phyloP scores from a whole-genome alignment of 2,888 invertebrate species.

The Ochropacha duplaris region DNA sequence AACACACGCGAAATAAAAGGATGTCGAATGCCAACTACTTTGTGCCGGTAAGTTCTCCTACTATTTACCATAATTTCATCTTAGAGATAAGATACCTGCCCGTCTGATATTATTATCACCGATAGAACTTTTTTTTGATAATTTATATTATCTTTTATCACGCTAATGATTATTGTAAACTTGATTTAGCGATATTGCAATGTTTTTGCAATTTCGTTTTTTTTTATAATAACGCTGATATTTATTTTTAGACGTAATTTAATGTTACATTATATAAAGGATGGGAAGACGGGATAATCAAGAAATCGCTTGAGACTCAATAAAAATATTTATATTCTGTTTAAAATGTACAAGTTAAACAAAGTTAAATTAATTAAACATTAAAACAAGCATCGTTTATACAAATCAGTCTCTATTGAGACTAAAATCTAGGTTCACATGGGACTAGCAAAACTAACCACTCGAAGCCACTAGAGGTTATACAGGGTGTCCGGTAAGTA shows the following conservation, averaged over 20 bases:
- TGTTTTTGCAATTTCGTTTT: slow-evolving; percentile 9
- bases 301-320: slow-evolving; percentile 33
- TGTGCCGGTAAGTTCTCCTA: slow-evolving; percentile 27
- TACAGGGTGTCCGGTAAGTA: no score
- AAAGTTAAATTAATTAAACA: slow-evolving; percentile 35
- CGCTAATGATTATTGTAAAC: slow-evolving; percentile 41
- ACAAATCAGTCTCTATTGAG: slow-evolving; percentile 20
- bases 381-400: slow-evolving; percentile 29
- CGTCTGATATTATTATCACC: slow-evolving; percentile 1
- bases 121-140: slow-evolving; percentile 17
- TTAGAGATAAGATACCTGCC: slow-evolving; percentile 46
- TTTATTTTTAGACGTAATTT: no score
- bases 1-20: slow-evolving; percentile 40
- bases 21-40: slow-evolving; percentile 49
- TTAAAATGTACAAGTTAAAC: slow-evolving; percentile 43
- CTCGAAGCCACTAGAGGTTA: slow-evolving; percentile 12
- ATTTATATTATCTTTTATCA: slow-evolving; percentile 21
- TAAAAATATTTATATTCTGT: slow-evolving; percentile 51
- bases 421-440: slow-evolving; percentile 18
- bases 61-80: slow-evolving; percentile 69
- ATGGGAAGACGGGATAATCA: background rate
- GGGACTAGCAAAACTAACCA: slow-evolving; percentile 32
- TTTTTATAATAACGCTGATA: background rate
- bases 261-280: background rate
- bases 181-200: slow-evolving; percentile 45